phyloP scores from a whole-genome alignment of 2,113 vertebrate species.

The Anarhynchus alexandrinus region DNA sequence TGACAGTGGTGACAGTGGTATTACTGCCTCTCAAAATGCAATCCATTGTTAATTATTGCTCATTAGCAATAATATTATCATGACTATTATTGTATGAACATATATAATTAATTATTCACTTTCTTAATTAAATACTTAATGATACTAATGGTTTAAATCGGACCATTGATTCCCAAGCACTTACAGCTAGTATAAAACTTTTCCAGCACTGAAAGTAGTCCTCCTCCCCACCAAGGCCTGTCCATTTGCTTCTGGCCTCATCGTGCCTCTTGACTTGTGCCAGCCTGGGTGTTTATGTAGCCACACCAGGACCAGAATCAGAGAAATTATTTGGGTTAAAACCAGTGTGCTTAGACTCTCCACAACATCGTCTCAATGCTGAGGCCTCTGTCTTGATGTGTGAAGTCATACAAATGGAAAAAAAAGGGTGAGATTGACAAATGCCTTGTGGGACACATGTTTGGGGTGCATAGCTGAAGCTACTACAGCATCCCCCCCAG shows the following conservation, averaged over 20 bases:
- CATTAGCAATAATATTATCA: slow-evolving; percentile 24
- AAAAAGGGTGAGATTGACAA: not conserved
- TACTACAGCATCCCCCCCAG: not conserved
- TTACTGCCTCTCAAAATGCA: not conserved
- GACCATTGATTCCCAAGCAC: not conserved
- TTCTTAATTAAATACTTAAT: slow-evolving; percentile 41
- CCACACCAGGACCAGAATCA: not conserved
- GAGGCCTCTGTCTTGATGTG: not conserved
- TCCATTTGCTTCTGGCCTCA: not conserved
- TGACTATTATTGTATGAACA: not conserved
- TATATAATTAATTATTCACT: slow-evolving; percentile 31
- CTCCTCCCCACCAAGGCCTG: not conserved
- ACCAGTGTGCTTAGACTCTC: not conserved
- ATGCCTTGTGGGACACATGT: not conserved
- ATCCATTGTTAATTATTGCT: not conserved
- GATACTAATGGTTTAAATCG: not conserved
- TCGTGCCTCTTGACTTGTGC: not conserved
- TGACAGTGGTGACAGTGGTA: not conserved
- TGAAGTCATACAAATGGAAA: not conserved
- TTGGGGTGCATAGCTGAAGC: not conserved
- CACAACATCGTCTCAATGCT: not conserved
- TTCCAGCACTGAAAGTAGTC: not conserved
- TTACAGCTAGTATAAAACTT: not conserved
- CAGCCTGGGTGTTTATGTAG: not conserved
- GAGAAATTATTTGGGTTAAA: not conserved